Evolutionary conservation across 1,140 invertebrate genomes (phyloP), one percentile per base, ranked within the genome.

Genomic region (Nomia melanderi): DNA sequence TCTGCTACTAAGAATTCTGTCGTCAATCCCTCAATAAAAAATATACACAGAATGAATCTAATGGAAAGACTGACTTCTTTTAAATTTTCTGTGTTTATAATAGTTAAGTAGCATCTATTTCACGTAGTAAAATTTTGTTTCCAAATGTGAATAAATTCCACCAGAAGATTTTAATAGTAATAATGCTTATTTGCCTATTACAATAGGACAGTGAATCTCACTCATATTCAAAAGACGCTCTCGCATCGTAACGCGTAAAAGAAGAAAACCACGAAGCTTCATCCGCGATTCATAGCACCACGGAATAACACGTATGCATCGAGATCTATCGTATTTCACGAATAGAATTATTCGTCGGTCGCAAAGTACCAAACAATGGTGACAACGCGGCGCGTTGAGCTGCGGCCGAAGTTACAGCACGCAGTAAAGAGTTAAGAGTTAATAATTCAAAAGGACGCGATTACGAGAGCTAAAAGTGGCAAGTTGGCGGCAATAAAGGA

Each of bases 371-470:
- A 17, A 65, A 39, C 44, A 39, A 70, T 69, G 14, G 20, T 23
- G 63, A 67, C n/a, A 33, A 36, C 33, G 3, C 3, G 20, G 69
- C 14, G 14, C 71, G 27, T 53, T 7, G 20, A 23, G 59, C 12
- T 12, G 53, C 53, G n/a, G 1, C 1, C 65, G 0, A 33, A 47
- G 73, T 76, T 69, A 76, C 4, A 54, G 31, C 54, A 8, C 20
- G 81, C 79, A 82, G 74, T 82, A 75, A 83, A 82, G 81, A 57
- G 81, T 83, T 78, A 78, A 70, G 76, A 78, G 81, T 83, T 83
- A 83, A 83, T 82, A 83, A 82, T 75, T 78, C 70, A 83, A 70
- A 67, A 70, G 64, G 69, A 67, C 70, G 65, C 80, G 70, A 82
- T 75, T 83, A 63, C 44, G 54, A 56, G 60, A 50, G 47, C 53